A percentile compares a stretch with the other conserved stretches of the same genome.
Evolutionary conservation across 2,888 invertebrate genomes (phyloP).

Genomic region (Hetaerina titia): DNA sequence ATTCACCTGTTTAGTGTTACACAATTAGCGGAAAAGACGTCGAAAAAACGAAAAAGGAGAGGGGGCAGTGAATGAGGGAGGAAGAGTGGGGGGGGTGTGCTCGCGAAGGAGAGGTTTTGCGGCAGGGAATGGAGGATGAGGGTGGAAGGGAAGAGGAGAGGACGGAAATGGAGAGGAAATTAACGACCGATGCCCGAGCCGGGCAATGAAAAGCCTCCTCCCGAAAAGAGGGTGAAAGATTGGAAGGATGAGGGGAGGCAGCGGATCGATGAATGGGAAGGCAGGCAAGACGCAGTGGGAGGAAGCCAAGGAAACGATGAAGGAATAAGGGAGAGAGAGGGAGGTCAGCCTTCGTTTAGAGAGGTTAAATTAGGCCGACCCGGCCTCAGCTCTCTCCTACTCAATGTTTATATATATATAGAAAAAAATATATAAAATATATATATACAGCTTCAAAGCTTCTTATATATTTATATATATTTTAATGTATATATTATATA

Average conservation of each 20-base stretch:
- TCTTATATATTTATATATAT: too few species aligned
- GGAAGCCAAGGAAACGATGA: background rate
- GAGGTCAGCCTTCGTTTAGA: background rate
- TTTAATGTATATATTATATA: too few species aligned
- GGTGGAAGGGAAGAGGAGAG: background rate
- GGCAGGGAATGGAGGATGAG: background rate
- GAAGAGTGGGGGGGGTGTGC: background rate
- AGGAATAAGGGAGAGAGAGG: background rate
- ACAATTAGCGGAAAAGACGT: too few species aligned
- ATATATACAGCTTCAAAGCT: too few species aligned
- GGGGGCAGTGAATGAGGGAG: background rate
- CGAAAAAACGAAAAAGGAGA: too few species aligned
- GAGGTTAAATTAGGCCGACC: background rate
- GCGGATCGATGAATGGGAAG: too few species aligned
- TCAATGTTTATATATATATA: background rate
- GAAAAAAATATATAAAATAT: background rate
- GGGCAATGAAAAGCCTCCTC: background rate
- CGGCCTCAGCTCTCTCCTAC: background rate
- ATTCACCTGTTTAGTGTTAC: too few species aligned
- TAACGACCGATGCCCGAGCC: background rate
- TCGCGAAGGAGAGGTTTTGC: too few species aligned
- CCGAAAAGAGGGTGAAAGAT: background rate
- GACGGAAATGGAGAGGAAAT: slow-evolving; percentile 42
- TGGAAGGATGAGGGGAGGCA: background rate
- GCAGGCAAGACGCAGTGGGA: background rate